Evolutionary conservation across 1,140 invertebrate species (phyloP), one percentile per base, ranked within the genome.

Genomic region (Portunus trituberculatus): DNA sequence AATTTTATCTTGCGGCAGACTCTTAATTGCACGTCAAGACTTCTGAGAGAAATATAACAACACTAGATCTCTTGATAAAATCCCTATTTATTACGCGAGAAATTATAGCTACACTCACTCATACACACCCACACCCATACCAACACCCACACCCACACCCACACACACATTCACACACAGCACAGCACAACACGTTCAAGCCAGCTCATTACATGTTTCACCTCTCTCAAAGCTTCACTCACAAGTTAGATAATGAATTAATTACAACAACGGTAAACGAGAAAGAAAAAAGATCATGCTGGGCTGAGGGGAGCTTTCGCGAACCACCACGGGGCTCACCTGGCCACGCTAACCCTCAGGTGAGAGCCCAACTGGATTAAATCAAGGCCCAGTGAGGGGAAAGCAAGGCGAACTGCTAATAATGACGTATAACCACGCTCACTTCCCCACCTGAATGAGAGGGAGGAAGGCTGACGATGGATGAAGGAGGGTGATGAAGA

Each of bases 111-210:
- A 14, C 59, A 83, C 32, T 20, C 59, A 16, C 91, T 39, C 91
- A 45, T 67, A 92, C 39, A 16, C 59, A 31, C 91, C 0, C 52
- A 8, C 59, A 39, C 16, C 28, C 91, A 52, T 25, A 92, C 90
- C 3, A 25, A 91, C 25, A 91, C 90, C 25, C 52, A 91, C 90
- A 28, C 90, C 67, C 28, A 91, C 46, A 91, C 32, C 7, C 90
- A 59, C 48, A 91, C 46, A 67, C 46, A 91, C 16, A 91, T 6
- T 67, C 90, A 91, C 6, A 48, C 20, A 46, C 89, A 20, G 6
- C 20, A 32, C 45, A 6, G 28, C 48, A 67, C 39, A 89, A 16
- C 32, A 39, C 12, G 39, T 32, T 46, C 45, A 0, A 12, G 52
- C 52, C 52, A 59, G 52, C 52, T 59, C 52, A 59, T 14, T 59